phyloP scores from a whole-genome alignment of 1,140 invertebrate genomes.

The Drosophila takahashii region DNA sequence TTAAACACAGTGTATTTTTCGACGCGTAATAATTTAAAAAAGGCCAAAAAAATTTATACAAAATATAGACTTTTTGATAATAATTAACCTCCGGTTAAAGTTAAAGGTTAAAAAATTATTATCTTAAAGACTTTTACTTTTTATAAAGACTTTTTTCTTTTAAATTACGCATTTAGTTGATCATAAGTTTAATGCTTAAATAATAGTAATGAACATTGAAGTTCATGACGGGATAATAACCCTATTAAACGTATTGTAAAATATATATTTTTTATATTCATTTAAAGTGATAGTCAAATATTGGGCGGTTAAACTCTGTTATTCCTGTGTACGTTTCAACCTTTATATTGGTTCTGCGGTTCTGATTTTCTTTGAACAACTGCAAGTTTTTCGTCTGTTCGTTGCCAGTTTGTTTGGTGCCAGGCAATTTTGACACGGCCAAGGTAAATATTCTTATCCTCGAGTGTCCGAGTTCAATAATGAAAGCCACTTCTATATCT shows the following conservation, averaged over 20 bases:
- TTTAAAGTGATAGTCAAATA: no score
- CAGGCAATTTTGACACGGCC: slow-evolving; percentile 51
- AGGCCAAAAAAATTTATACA: no score
- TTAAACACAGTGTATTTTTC: not conserved
- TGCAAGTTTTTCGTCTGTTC: slow-evolving; percentile 30
- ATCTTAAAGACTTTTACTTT: no score
- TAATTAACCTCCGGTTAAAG: no score
- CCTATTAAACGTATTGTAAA: not conserved
- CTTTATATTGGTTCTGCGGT: slow-evolving; percentile 33
- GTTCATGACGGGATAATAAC: not conserved
- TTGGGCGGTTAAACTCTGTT: not conserved
- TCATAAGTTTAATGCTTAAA: no score
- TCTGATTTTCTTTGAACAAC: slow-evolving; percentile 40
- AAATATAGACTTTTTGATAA: no score
- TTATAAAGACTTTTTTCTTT: no score
- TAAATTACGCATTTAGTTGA: no score
- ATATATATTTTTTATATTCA: no score
- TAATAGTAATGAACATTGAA: no score
- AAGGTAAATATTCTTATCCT: slow-evolving; percentile 53
- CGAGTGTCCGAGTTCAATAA: slow-evolving; percentile 45
- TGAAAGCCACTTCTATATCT: slow-evolving; percentile 51
- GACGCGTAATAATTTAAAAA: not conserved
- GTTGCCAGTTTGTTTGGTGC: slow-evolving; percentile 36
- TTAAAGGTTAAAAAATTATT: no score
- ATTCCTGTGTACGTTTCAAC: slow-evolving; percentile 3